Evolutionary conservation across 1,140 invertebrate species (phyloP), one percentile per base, ranked within the genome.

Genomic region (Venturia canescens): DNA sequence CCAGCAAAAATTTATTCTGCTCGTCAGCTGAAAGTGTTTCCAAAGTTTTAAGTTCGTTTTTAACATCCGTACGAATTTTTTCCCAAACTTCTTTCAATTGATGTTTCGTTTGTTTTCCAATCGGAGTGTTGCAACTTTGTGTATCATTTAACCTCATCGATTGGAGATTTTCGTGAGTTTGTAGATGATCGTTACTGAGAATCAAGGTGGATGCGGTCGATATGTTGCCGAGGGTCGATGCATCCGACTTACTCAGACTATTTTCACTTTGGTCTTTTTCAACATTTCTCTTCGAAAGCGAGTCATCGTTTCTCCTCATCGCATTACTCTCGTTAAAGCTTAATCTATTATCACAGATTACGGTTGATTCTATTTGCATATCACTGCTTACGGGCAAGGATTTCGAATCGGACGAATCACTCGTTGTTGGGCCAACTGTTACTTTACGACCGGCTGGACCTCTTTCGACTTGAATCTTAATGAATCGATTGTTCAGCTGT

Each of bases 1-100:
- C 82, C n/a, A 16, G 66, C 66, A 91, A 82, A 29, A 83, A 67
- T n/a, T 82, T 50, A 48, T 86, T 79, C 80, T 89, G 87, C 29
- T 91, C 84, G 0, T 79, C 63, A 0, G 26, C 1, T 23, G 84
- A 57, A 74, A 90, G 82, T 69, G 77, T 67, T 0, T 57, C 48
- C 1, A 90, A 34, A 31, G 72, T 31, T 23, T 86, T 71, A 7
- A 91, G 57, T 57, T 89, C 87, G 0, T 66, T 63, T 67, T 84
- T 82, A 9, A 88, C 85, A 29, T 86, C 80, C 11, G 83, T 79
- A 78, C 84, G 87, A 60, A 87, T 85, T 7, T 79, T 79, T 13
- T 86, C 79, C 81, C 82, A 86, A 57, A 80, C 78, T 53, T 86
- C 78, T 57, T 86, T 83, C 9, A 31, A 34, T n/a, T 72, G 80